Conservation (phyloP, 2,797 vertebrate genomes). For the Cirrhinus molitorella region DNA sequence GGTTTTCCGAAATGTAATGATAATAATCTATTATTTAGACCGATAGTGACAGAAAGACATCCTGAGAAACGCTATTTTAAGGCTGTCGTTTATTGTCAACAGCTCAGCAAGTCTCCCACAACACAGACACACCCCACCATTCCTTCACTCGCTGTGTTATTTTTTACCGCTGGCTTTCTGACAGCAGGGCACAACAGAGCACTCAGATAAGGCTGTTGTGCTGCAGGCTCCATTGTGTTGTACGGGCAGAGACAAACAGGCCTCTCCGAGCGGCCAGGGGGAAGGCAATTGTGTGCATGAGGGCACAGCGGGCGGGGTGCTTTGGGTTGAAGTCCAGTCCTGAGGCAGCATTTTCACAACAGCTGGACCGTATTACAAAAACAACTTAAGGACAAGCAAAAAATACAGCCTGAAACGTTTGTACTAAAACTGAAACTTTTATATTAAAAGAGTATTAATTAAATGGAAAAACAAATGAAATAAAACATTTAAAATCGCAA, state of each 20-base stretch:
- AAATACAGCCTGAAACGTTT: not conserved
- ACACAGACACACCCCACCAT: constrained; percentile 22
- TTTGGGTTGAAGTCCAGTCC: constrained; percentile 63
- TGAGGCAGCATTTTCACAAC: constrained; percentile 57
- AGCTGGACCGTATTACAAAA: constrained; percentile 48
- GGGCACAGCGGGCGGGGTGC: constrained; percentile 32
- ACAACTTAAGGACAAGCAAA: constrained; percentile 32
- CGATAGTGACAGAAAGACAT: constrained; percentile 32
- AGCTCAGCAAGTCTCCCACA: constrained; percentile 19
- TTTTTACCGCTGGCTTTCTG: constrained; percentile 42
- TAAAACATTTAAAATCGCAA: not conserved
- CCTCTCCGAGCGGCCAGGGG: constrained; percentile 15
- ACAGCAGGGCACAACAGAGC: constrained; percentile 40
- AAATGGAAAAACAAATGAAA: not conserved
- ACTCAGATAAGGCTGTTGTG: constrained; percentile 48
- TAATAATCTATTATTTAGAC: constrained; percentile 38
- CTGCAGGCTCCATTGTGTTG: constrained; percentile 48
- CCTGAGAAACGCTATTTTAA: constrained; percentile 40
- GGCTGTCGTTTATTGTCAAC: constrained; percentile 47
- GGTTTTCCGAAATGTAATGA: constrained; percentile 34
- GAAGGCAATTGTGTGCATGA: constrained; percentile 55
- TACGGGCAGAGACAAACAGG: constrained; percentile 43
- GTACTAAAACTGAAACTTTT: not conserved
- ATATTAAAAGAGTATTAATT: not conserved
- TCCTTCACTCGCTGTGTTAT: constrained; percentile 21